Evolutionary conservation across 1,140 invertebrate species (phyloP), one percentile per base, ranked within the genome.

Genomic region (Babylonia areolata): DNA sequence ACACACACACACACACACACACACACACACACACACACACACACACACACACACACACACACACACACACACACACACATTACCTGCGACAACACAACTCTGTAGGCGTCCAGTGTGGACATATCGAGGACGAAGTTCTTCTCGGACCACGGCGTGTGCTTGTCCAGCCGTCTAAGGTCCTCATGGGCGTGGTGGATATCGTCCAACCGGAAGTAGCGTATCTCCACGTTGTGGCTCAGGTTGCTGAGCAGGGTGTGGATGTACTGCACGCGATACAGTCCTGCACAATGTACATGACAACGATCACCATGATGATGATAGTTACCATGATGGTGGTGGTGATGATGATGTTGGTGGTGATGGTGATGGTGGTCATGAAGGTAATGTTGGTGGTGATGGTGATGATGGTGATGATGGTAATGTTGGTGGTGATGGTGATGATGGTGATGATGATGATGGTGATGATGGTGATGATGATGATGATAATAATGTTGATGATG

Each of bases 71-170:
- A n/a, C n/a, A n/a, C n/a, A n/a, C n/a, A n/a, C n/a, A n/a, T n/a
- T n/a, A 92, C 92, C 89, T 92, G 91, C 51, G 85, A 69, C 23
- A 91, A 64, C 1, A 93, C 35, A 3, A 81, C 46, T 37, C 86
- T 80, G 77, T 92, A 91, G 28, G 88, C 88, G 28, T 85, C 79
- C 78, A 89, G 87, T 5, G 90, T 86, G 9, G 91, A 89, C 37
- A 92, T 51, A 82, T 93, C 92, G 6, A 93, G 73, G 6, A 93
- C 77, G 58, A 93, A 89, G 51, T 88, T 87, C 42, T 89, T 93
- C 23, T 69, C 58, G 97, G 93, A 78, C 95, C 96, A 81, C 96
- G 33, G 86, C 64, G 92, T 89, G 0, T 73, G 54, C 33, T 42
- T 87, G 82, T 94, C 94, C 37, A 94, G 78, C 15, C 87, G 82